These are phyloP conservation scores for Cladorhizidae sp. DNA, from an alignment of 37 sponge, comb jelly and placozoan genomes.

Conservation along the genomic window DNA sequence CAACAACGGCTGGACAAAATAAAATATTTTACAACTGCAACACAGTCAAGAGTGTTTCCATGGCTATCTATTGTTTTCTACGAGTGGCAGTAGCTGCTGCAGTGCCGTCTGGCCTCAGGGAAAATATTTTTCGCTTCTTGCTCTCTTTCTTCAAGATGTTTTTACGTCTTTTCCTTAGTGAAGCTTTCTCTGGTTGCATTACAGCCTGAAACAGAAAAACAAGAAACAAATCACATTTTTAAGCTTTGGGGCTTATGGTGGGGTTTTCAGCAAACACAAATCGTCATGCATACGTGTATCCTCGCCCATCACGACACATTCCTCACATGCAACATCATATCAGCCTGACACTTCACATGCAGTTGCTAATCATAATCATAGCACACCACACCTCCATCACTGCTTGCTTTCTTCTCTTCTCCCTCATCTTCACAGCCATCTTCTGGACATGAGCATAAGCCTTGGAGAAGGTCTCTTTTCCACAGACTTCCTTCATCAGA, in stretches of 20 bases:
- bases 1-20: too few relatives aligned
- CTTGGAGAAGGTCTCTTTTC: slow-evolving; percentile 65
- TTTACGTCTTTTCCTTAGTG: slow-evolving; percentile 45
- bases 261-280: too few relatives aligned
- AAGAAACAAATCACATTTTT: neutral
- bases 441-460: slow-evolving; percentile 63
- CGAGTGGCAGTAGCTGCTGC: slow-evolving; percentile 13
- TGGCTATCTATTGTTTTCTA: neutral
- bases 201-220: slow-evolving; percentile 52
- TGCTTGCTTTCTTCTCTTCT: slow-evolving; percentile 61
- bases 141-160: slow-evolving; percentile 57
- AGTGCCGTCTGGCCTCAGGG: slow-evolving; percentile 19
- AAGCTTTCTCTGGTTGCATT: slow-evolving; percentile 56
- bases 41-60: too few relatives aligned
- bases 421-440: slow-evolving; percentile 22
- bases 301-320: too few relatives aligned
- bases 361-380: neutral
- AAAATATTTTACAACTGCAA: too few relatives aligned
- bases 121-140: slow-evolving; percentile 43
- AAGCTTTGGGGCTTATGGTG: too few relatives aligned
- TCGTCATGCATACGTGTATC: too few relatives aligned
- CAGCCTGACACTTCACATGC: too few relatives aligned
- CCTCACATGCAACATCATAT: too few relatives aligned
- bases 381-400: slow-evolving; percentile 63
- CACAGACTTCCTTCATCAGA: slow-evolving; percentile 58